Evolutionary conservation across 2,888 invertebrate genomes (phyloP).

Genomic region (Idaea dimidiata): DNA sequence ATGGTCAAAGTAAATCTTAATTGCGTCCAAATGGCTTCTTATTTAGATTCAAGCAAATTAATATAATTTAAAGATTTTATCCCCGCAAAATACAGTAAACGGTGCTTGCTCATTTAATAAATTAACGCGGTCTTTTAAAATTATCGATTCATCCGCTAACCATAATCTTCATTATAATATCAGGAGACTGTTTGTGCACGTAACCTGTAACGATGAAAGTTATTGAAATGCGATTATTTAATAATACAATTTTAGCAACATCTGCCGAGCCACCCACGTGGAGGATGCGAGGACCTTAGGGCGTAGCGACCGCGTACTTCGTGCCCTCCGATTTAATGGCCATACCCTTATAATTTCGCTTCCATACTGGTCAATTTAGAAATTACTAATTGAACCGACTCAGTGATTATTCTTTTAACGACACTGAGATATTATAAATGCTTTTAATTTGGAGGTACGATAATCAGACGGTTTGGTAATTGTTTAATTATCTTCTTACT

Average conservation of each 20-base stretch:
- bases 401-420: constrained; percentile 39
- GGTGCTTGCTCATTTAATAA: not conserved
- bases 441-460: constrained; percentile 21
- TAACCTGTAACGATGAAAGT: constrained; percentile 56
- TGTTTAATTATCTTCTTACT: no score
- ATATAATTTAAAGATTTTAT: constrained; percentile 3
- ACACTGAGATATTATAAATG: constrained; percentile 38
- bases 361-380: constrained; percentile 38
- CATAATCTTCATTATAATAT: constrained; percentile 49
- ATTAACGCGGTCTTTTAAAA: not conserved
- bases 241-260: constrained; percentile 50
- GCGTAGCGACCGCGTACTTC: constrained; percentile 24
- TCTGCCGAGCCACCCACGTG: constrained; percentile 63
- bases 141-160: constrained; percentile 21
- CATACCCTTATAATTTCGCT: constrained; percentile 44
- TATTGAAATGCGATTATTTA: constrained; percentile 61
- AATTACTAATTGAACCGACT: constrained; percentile 40
- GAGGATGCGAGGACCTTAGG: constrained; percentile 24
- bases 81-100: not conserved
- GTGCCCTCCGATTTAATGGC: constrained; percentile 22
- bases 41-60: no score
- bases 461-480: constrained; percentile 4
- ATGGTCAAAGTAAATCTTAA: no score
- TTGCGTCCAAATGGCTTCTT: no score
- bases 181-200: constrained; percentile 46